Conservation (phyloP, 2,797 vertebrate species). For the Spinus pinus region DNA sequence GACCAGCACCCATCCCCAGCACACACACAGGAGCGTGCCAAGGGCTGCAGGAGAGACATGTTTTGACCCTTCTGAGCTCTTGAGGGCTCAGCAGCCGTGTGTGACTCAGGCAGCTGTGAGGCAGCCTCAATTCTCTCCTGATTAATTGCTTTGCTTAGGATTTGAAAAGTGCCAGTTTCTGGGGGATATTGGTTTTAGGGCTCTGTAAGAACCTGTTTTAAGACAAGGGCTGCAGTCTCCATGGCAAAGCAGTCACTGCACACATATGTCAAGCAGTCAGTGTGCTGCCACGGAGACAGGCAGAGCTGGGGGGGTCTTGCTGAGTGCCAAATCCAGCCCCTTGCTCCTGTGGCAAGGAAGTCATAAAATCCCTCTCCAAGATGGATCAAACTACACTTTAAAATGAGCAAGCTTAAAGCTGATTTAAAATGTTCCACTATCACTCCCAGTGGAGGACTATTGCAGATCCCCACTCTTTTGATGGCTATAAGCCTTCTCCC, state of each 20-base stretch:
- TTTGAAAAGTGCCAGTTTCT: not conserved
- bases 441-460: not conserved
- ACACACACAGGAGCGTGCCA: not conserved
- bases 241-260: not conserved
- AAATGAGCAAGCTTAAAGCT: not conserved
- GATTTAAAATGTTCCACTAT: not conserved
- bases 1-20: not conserved
- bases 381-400: not conserved
- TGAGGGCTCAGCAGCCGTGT: not conserved
- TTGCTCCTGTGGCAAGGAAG: not conserved
- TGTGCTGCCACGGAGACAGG: fast-evolving
- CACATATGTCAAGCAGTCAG: not conserved
- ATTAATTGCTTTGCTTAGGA: not conserved
- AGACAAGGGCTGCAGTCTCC: not conserved
- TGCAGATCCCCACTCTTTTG: not conserved
- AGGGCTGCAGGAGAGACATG: not conserved
- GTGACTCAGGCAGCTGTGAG: not conserved
- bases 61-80: not conserved
- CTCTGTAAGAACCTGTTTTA: not conserved
- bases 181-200: not conserved
- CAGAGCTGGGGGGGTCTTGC: not conserved
- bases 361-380: not conserved
- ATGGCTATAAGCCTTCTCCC: not conserved
- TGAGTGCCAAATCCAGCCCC: not conserved
- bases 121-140: not conserved